phyloP scores from a whole-genome alignment of 1,140 invertebrate species.

The Pseudomyrmex gracilis region DNA sequence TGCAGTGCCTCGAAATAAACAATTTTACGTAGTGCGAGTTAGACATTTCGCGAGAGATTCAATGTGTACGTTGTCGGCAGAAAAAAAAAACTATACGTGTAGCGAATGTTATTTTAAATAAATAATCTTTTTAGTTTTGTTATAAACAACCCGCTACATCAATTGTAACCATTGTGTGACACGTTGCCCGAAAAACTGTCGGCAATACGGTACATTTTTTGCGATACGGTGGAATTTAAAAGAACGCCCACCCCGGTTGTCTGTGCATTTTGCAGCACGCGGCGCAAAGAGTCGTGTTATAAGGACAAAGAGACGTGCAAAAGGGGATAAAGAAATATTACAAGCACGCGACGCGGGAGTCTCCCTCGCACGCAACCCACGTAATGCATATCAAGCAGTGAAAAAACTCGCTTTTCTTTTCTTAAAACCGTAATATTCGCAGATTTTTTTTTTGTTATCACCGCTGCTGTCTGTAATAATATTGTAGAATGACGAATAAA shows the following conservation, averaged over 20 bases:
- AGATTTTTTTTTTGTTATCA: not conserved
- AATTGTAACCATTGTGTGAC: too few relatives aligned
- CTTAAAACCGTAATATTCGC: not conserved
- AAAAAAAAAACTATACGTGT: too few relatives aligned
- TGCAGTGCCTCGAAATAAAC: not conserved
- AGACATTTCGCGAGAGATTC: too few relatives aligned
- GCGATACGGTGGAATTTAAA: too few relatives aligned
- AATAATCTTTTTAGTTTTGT: too few relatives aligned
- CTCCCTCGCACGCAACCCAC: not conserved
- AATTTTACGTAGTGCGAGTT: too few relatives aligned
- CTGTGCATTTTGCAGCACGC: not conserved
- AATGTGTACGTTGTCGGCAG: too few relatives aligned
- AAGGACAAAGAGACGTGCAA: constrained; percentile 2
- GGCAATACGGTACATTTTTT: too few relatives aligned
- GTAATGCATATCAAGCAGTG: constrained; percentile 12
- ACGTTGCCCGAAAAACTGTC: too few relatives aligned
- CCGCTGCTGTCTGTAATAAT: not conserved
- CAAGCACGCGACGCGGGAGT: not conserved
- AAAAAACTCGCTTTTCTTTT: not conserved
- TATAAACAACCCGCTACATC: too few relatives aligned
- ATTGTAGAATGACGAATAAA: not conserved
- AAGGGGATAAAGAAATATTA: constrained; percentile 36
- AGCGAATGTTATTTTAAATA: too few relatives aligned
- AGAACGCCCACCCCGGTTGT: not conserved
- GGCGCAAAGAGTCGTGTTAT: not conserved